These are phyloP conservation scores for Bubo scandiacus DNA, from an alignment of 2,113 vertebrate species.

Conservation along the genomic window DNA sequence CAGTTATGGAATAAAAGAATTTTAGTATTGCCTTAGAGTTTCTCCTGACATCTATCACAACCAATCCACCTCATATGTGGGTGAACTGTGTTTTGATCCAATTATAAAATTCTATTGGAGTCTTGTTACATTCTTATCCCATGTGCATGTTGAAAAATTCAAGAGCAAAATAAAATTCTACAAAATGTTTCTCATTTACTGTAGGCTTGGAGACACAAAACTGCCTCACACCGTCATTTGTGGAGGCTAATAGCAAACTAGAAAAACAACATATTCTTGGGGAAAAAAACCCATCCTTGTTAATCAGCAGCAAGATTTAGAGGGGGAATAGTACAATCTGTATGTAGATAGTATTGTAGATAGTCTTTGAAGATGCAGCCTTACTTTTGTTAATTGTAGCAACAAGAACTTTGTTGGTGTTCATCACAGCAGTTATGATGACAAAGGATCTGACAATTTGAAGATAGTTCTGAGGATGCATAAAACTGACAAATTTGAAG, in stretches of 20 bases:
- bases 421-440: neutral
- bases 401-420: neutral
- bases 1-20: conserved; percentile 60
- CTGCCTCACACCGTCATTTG: neutral
- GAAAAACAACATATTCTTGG: neutral
- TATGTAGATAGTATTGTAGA: neutral
- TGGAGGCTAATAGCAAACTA: conserved; percentile 9
- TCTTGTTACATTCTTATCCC: conserved; percentile 54
- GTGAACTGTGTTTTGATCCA: conserved; percentile 66
- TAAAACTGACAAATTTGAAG: conserved; percentile 1
- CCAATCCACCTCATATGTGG: conserved; percentile 55
- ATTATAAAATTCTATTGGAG: conserved; percentile 59
- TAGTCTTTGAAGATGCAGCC: neutral
- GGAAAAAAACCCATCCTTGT: neutral
- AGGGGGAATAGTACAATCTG: neutral
- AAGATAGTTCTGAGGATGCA: neutral
- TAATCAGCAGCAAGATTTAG: neutral
- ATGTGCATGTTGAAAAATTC: conserved; percentile 53
- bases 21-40: conserved; percentile 58
- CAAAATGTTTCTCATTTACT: conserved; percentile 50
- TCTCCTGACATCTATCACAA: conserved; percentile 67
- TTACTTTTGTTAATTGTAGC: neutral
- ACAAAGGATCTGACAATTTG: neutral
- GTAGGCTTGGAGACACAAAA: conserved; percentile 33
- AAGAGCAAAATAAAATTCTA: conserved; percentile 42